Percentiles rank a stretch among this genome's conserved stretches.
phyloP scores from a whole-genome alignment of 2,888 invertebrate species.

The Diaprepes abbreviatus region DNA sequence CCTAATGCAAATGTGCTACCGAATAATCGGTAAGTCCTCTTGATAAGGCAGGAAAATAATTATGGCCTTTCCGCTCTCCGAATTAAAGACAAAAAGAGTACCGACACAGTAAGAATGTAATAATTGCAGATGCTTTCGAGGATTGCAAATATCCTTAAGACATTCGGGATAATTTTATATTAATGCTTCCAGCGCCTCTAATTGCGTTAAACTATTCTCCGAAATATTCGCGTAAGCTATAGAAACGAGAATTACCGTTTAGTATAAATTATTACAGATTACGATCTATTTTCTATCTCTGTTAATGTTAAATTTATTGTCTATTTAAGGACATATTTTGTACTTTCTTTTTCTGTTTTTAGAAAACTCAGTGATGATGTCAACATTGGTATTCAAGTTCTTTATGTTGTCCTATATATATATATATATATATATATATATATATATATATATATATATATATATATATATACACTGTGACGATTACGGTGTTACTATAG shows the following conservation, averaged over 20 bases:
- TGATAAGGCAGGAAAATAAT: constrained; percentile 40
- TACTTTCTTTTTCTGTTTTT: neutral
- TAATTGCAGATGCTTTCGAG: constrained; percentile 39
- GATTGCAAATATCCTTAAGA: constrained; percentile 39
- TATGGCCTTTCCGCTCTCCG: constrained; percentile 25
- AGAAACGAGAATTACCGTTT: constrained; percentile 26
- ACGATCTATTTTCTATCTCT: constrained; percentile 7
- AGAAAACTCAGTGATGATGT: no score
- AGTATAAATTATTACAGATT: constrained; percentile 41
- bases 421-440: no score
- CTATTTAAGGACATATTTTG: neutral
- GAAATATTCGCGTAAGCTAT: constrained; percentile 32
- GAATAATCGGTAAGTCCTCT: constrained; percentile 41
- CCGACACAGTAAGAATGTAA: constrained; percentile 36
- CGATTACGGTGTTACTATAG: no score
- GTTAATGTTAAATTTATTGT: constrained; percentile 6
- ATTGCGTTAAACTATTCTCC: constrained; percentile 37
- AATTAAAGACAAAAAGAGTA: constrained; percentile 30
- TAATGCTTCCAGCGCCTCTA: constrained; percentile 37
- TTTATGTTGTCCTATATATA: no score
- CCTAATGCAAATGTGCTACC: constrained; percentile 44
- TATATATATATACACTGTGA: no score
- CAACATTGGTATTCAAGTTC: no score
- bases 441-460: no score
- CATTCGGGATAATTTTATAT: constrained; percentile 37